Percentiles rank a stretch among this genome's conserved stretches.
Conservation (phyloP, 2,797 vertebrate species). For the Diceros bicornis region DNA sequence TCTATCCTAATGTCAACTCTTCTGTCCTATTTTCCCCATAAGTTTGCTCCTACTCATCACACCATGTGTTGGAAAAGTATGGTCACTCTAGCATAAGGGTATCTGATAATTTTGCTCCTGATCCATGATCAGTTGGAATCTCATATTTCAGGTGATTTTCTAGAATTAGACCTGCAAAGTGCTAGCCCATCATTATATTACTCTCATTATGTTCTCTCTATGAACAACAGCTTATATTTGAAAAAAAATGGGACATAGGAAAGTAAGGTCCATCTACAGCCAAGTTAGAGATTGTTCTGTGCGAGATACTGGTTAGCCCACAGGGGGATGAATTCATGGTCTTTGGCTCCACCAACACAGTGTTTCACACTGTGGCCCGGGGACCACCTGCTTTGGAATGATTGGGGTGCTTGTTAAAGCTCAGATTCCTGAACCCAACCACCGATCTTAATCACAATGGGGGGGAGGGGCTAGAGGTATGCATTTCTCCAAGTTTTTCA, state of each 20-base stretch:
- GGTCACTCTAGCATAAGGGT: neutral
- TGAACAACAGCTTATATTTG: conserved; percentile 40
- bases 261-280: neutral
- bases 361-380: neutral
- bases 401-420: neutral
- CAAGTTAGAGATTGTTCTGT: neutral
- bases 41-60: neutral
- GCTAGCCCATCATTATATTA: neutral
- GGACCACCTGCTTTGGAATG: neutral
- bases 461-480: neutral
- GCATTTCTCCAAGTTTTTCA: neutral
- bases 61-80: neutral
- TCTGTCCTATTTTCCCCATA: neutral
- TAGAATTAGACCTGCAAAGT: neutral
- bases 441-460: neutral
- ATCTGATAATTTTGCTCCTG: neutral
- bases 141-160: conserved; percentile 23
- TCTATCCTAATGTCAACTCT: neutral
- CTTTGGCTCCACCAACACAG: neutral
- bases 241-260: neutral
- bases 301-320: neutral
- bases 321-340: neutral
- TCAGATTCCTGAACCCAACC: neutral
- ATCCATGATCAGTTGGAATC: neutral
- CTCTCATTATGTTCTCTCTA: neutral